Conservation (phyloP, 2,113 vertebrate genomes). For the Hyperopisus bebe region DNA sequence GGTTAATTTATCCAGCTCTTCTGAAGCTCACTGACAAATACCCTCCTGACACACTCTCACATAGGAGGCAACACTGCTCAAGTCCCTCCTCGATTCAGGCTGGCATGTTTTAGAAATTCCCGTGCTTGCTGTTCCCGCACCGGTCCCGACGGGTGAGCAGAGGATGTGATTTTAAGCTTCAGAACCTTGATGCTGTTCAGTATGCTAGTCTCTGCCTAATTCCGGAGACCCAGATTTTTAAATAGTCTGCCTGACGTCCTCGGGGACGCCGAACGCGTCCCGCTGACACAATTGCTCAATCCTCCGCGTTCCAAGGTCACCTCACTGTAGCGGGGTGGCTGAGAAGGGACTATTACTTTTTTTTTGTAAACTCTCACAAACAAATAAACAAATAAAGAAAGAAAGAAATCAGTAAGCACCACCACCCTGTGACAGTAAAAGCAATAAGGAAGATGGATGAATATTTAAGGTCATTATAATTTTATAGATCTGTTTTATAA, state of each 20-base stretch:
- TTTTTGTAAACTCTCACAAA: background rate
- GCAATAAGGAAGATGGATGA: background rate
- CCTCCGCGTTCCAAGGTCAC: background rate
- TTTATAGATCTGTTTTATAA: background rate
- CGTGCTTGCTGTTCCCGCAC: background rate
- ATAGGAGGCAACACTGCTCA: background rate
- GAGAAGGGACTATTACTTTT: background rate
- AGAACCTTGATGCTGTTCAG: background rate
- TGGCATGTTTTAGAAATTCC: background rate
- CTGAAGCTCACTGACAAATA: background rate
- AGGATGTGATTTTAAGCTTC: background rate
- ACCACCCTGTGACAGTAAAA: background rate
- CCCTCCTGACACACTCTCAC: background rate
- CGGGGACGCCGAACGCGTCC: background rate
- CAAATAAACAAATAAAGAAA: background rate
- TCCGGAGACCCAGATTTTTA: constrained; percentile 8
- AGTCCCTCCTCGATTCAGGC: background rate
- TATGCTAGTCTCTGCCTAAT: background rate
- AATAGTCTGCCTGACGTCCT: background rate
- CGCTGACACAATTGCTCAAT: background rate
- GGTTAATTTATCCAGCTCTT: background rate
- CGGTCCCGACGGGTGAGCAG: background rate
- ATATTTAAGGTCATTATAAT: background rate
- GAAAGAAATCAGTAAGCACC: background rate
- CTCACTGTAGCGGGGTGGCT: background rate